Conservation (phyloP, 2,113 vertebrate genomes). For the Procavia capensis region DNA sequence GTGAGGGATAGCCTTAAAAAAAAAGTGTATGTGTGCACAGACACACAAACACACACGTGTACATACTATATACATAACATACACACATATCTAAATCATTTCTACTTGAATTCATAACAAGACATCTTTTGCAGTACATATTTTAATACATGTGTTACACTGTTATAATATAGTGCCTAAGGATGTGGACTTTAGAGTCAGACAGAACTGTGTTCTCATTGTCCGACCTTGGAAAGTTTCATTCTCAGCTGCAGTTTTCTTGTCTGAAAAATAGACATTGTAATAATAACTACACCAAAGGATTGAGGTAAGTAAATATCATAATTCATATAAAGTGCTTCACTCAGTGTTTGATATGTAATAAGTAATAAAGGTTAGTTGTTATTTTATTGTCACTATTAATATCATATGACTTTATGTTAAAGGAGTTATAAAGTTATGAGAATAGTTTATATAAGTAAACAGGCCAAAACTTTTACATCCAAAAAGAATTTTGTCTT, state of each 20-base stretch:
- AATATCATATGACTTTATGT: neutral
- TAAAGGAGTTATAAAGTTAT: slow-evolving; percentile 1
- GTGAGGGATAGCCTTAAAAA: neutral
- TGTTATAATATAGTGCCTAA: neutral
- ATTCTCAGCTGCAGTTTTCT: neutral
- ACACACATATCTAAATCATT: neutral
- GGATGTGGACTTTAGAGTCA: neutral
- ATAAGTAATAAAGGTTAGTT: slow-evolving; percentile 31
- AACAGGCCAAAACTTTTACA: neutral
- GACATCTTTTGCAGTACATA: neutral
- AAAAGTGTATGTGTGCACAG: too few relatives aligned
- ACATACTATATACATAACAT: neutral
- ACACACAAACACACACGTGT: neutral
- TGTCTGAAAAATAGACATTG: neutral
- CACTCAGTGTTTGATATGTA: neutral
- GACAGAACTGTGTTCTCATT: neutral
- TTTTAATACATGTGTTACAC: neutral
- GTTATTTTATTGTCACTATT: neutral
- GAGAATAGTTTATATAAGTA: slow-evolving; percentile 28
- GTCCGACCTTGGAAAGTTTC: neutral
- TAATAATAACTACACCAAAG: neutral
- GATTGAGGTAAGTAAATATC: neutral
- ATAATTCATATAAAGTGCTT: neutral
- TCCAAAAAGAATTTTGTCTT: neutral
- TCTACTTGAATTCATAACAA: neutral